Base-by-base conservation (phyloP, 2,888 invertebrate genomes). In the Spodoptera littoralis region DNA sequence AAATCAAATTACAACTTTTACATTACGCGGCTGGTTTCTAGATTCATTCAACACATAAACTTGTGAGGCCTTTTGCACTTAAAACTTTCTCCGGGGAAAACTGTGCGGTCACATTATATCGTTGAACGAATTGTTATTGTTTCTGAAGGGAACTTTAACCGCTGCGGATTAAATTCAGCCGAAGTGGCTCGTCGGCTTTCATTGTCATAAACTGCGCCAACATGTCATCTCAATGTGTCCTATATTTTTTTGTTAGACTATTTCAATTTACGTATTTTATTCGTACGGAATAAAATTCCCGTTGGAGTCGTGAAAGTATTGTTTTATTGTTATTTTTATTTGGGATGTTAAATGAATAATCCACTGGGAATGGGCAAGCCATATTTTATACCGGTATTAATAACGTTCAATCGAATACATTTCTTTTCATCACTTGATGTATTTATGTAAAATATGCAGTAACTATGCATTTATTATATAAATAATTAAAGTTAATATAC, bases 1-100 rank as follows among this genome's bases (percentile, higher is more conserved):
- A 90, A 91, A 90, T 90, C 88, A 90, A 90, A 90, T 90, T 88
- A 90, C 88, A 90, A 91, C 90, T 91, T 90, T 88, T 87, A 87
- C 90, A 90, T 90, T 89, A 89, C 86, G 82, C 76, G 81, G 79
- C 83, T 84, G 86, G 78, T 70, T 74, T 70, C 87, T 87, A 87
- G 87, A 89, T 89, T 90, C 89, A 89, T 90, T 90, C 87, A 88
- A 87, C 87, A 87, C 86, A 89, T 90, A 88, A 90, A 89, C 88
- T 90, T 89, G 88, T 84, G 86, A 89, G 89, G 89, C 89, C 88
- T 88, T 90, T 90, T 88, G 88, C 90, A 90, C 90, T 91, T 90
- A 88, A 90, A 90, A 90, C 87, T 90, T 90, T 74, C 84, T 81
- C 83, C 65, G 77, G 85, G 87, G 84, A 86, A 85, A 86, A 86